Evolutionary conservation across 2,797 vertebrate genomes (phyloP).

Genomic region (Hydrophis major): DNA sequence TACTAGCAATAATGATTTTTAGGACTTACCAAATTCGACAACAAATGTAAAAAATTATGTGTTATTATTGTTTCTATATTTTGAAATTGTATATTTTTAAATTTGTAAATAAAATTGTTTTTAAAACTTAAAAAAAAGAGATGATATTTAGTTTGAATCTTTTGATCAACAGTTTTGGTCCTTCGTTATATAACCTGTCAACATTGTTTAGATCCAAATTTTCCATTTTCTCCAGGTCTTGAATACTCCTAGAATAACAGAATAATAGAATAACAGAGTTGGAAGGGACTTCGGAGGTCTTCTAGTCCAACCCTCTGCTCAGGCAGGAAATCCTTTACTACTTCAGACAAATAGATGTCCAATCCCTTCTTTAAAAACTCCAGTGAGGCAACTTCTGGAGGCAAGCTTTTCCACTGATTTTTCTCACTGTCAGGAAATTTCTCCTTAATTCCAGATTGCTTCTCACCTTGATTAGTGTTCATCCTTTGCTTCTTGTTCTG

Average conservation of each 20-base stretch:
- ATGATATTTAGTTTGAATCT: conserved; percentile 43
- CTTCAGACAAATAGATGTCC: neutral
- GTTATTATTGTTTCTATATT: no score
- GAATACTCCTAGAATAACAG: neutral
- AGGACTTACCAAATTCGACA: no score
- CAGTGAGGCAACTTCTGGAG: neutral
- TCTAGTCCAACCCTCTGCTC: neutral
- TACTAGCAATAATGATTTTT: no score
- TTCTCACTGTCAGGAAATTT: neutral
- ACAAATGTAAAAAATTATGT: no score
- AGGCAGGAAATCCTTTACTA: neutral
- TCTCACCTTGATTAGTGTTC: neutral
- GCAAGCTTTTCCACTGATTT: neutral
- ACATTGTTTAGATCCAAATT: neutral
- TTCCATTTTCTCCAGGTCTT: conserved; percentile 6
- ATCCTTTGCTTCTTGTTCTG: neutral
- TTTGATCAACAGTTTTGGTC: neutral
- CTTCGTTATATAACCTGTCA: neutral
- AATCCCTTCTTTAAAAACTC: neutral
- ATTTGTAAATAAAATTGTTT: no score
- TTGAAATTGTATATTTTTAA: no score
- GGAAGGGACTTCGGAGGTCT: neutral
- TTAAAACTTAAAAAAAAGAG: neutral
- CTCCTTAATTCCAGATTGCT: neutral
- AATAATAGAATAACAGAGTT: neutral